A percentile compares a stretch with the other conserved stretches of the same genome.
phyloP scores from a whole-genome alignment of 2,797 vertebrate genomes.

The Cichlasoma orientale region DNA sequence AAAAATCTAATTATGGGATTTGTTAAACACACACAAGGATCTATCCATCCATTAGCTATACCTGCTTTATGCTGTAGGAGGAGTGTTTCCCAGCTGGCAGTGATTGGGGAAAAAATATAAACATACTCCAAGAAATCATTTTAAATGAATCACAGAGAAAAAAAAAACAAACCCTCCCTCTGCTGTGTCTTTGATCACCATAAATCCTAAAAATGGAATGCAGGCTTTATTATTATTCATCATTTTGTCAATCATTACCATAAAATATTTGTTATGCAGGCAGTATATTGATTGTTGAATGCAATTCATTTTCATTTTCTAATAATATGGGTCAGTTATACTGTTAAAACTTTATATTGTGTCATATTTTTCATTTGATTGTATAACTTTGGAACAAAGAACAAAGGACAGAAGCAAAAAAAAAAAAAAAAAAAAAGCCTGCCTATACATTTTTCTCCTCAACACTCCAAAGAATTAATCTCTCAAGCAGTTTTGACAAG shows the following conservation, averaged over 20 bases:
- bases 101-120: neutral
- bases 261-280: neutral
- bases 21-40: conserved; percentile 7
- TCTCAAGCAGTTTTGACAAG: conserved; percentile 83
- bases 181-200: conserved; percentile 11
- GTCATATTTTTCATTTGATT: neutral
- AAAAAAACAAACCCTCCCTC: neutral
- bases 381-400: conserved; percentile 44
- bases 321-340: neutral
- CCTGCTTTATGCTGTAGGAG: conserved; percentile 5
- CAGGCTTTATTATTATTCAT: conserved; percentile 7
- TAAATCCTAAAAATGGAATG: conserved; percentile 10
- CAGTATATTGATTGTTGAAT: neutral
- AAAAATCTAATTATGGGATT: conserved; percentile 36
- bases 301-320: neutral
- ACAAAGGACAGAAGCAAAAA: conserved; percentile 58
- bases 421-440: neutral
- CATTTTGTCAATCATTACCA: conserved; percentile 10
- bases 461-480: conserved; percentile 76
- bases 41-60: neutral
- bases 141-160: conserved; percentile 2
- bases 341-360: neutral
- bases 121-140: conserved; percentile 9
- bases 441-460: conserved; percentile 55
- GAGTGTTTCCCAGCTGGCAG: neutral